Evolutionary conservation across 1,140 invertebrate genomes (phyloP), one percentile per base, ranked within the genome.

Genomic region (Macrosteles quadrilineatus): DNA sequence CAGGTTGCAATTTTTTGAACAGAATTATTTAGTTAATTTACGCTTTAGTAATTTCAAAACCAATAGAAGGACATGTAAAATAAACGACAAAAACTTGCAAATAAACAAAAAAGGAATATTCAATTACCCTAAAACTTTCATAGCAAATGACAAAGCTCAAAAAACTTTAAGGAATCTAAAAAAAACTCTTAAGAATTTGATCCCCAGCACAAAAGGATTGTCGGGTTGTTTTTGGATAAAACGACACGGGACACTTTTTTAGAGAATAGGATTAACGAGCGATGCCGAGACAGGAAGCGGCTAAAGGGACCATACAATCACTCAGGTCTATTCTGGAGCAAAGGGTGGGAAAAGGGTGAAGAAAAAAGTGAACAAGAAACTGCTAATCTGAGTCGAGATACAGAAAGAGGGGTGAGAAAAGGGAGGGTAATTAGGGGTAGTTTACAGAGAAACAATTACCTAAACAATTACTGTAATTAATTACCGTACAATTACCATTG

Each of bases 381-480:
- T 59, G 55, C 55, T 59, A 59, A 59, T 59, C 55, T 59, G 2
- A 3, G 55, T 59, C 55, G 12, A 29, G 27, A 59, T 1, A 59
- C 14, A 29, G 55, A 6, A 21, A 3, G 47, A 21, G 55, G 27
- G 23, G 23, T 14, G 9, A n/a, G 25, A 25, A 25, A 25, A 59
- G 25, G 55, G n/a, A 29, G 27, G 4, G 55, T 59, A 59, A 59
- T 59, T 59, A 59, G 55, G 21, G 27, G 27, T 25, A 59, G 23
- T 59, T 59, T 59, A 30, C n/a, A n/a, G n/a, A n/a, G n/a, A n/a
- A n/a, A n/a, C n/a, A n/a, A n/a, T 6, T 11, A 14, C 14, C 4
- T 14, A 29, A 59, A 59, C 55, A 59, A 59, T 59, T 59, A 59
- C 55, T 2, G 55, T 59, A 27, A 59, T 59, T 59, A 59, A 59